phyloP scores from a whole-genome alignment of 1,140 invertebrate species.

The Rhizoglyphus robini region DNA sequence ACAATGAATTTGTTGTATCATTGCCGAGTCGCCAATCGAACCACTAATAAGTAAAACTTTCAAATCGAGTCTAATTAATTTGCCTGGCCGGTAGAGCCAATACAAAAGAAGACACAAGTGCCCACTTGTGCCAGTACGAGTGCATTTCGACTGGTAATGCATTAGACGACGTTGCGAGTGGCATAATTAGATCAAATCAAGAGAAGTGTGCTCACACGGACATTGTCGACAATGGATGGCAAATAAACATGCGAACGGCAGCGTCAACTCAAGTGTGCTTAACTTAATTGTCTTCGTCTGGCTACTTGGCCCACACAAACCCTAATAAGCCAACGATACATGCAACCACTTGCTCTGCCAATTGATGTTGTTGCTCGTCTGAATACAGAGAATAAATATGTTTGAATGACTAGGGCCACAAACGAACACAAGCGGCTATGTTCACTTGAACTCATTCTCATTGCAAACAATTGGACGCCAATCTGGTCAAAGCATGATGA shows the following conservation, averaged over 20 bases:
- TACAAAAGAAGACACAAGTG: neutral
- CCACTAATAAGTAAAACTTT: too few species aligned
- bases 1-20: neutral
- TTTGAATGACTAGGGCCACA: too few species aligned
- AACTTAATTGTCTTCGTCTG: conserved; percentile 4
- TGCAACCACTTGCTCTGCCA: too few species aligned
- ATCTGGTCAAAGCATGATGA: too few species aligned
- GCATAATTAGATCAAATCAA: conserved; percentile 13
- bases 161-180: neutral
- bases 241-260: conserved; percentile 9
- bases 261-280: conserved; percentile 5
- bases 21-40: too few species aligned
- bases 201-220: neutral
- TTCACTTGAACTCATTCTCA: too few species aligned
- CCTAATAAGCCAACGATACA: neutral
- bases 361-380: neutral
- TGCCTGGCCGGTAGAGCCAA: neutral
- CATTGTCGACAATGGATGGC: neutral
- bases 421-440: too few species aligned
- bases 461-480: too few species aligned
- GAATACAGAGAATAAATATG: too few species aligned
- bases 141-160: neutral
- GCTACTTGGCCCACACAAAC: neutral
- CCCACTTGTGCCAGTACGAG: too few species aligned
- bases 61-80: neutral